Evolutionary conservation across 2,888 invertebrate genomes (phyloP).

Genomic region (Gasteruption jaculator): DNA sequence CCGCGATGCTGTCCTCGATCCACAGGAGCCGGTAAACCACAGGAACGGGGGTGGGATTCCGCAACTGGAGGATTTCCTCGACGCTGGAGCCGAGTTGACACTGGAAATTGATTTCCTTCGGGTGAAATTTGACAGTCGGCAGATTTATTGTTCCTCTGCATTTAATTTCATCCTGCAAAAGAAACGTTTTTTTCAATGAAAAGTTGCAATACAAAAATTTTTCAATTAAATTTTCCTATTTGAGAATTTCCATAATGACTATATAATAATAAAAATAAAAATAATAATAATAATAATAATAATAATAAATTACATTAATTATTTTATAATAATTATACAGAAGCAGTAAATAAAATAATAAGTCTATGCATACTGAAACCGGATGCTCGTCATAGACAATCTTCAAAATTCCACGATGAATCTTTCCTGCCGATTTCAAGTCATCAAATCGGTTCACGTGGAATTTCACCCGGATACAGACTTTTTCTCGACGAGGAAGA

Average conservation of each 20-base stretch:
- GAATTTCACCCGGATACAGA: no score
- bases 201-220: no score
- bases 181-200: conserved; percentile 1
- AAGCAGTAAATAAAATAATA: background rate
- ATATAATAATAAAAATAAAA: no score
- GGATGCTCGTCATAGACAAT: conserved; percentile 50
- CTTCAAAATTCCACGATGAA: conserved; percentile 33
- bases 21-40: conserved; percentile 52
- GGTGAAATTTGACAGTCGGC: conserved; percentile 61
- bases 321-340: conserved; percentile 4
- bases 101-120: conserved; percentile 59
- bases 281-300: background rate
- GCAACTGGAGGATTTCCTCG: conserved; percentile 52
- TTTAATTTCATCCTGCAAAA: conserved; percentile 60
- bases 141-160: conserved; percentile 64
- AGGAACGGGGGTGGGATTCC: conserved; percentile 56
- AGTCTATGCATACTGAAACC: conserved; percentile 10
- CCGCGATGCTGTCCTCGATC: conserved; percentile 28
- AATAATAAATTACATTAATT: no score
- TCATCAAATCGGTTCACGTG: no score
- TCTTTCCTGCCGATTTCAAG: no score
- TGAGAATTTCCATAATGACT: no score
- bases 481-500: no score
- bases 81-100: conserved; percentile 56
- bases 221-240: no score